A percentile compares a stretch with the other conserved stretches of the same genome.
Evolutionary conservation across 2,113 vertebrate species (phyloP).

Genomic region (Mustela lutreola): DNA sequence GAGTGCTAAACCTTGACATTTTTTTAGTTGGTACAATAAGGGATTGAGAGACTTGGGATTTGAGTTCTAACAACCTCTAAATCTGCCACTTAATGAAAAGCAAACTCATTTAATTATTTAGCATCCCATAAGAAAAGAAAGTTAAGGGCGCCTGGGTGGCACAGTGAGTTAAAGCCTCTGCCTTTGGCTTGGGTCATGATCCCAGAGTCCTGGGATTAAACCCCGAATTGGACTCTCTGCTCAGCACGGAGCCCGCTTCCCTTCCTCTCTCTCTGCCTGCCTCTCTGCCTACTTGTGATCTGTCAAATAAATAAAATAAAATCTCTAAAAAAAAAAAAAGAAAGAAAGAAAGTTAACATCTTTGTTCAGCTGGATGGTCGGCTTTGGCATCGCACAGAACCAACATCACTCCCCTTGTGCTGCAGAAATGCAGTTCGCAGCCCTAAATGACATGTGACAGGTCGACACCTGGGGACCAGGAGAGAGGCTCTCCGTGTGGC

Average conservation of each 20-base stretch:
- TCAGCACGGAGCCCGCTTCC: no score
- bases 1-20: background rate
- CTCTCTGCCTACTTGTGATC: no score
- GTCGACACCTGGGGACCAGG: background rate
- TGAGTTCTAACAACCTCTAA: constrained; percentile 20
- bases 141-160: background rate
- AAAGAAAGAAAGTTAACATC: background rate
- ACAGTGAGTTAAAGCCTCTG: no score
- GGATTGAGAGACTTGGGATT: background rate
- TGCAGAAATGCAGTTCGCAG: background rate
- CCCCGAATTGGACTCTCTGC: no score
- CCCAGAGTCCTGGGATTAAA: no score
- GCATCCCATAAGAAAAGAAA: constrained; percentile 23
- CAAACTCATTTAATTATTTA: constrained; percentile 15
- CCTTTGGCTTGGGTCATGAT: no score
- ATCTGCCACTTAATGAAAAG: constrained; percentile 8
- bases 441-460: background rate
- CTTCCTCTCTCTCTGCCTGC: no score
- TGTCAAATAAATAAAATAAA: no score
- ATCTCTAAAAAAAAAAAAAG: no score
- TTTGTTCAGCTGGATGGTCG: background rate
- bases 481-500: background rate
- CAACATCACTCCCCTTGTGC: background rate
- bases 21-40: background rate
- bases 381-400: background rate